Conservation (phyloP, 2,888 invertebrate genomes). For the Netelia melanura region DNA sequence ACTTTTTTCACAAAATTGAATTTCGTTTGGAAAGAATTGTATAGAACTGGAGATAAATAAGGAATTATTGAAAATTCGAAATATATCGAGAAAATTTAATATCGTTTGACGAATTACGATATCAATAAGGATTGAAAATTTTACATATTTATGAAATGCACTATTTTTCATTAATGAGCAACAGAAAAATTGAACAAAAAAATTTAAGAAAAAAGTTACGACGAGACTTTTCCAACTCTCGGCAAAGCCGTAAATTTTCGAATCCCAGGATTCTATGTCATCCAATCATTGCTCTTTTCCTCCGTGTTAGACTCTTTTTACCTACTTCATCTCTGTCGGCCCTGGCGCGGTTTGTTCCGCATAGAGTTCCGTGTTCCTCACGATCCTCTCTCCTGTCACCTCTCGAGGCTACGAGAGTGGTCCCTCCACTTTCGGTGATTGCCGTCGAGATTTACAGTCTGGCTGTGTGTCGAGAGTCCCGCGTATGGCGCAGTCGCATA, state of each 20-base stretch:
- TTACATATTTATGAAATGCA: too few species aligned
- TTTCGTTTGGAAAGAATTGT: too few species aligned
- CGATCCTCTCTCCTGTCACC: conserved; percentile 61
- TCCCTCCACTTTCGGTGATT: conserved; percentile 81
- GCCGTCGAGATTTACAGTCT: conserved; percentile 80
- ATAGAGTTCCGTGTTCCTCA: conserved; percentile 38
- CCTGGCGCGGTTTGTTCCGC: conserved; percentile 73
- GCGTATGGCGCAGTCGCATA: conserved; percentile 58
- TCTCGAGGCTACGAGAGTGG: conserved; percentile 67
- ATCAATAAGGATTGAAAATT: too few species aligned
- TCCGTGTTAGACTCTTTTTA: conserved; percentile 43
- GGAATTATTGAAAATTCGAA: too few species aligned
- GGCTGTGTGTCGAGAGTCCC: conserved; percentile 60
- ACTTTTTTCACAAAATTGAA: too few species aligned
- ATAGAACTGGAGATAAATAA: too few species aligned
- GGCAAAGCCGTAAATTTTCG: conserved; percentile 4
- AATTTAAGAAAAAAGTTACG: too few species aligned
- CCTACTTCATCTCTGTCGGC: conserved; percentile 67
- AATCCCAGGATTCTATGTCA: conserved; percentile 20
- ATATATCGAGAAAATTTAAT: too few species aligned
- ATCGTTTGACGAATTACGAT: too few species aligned
- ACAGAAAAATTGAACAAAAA: too few species aligned
- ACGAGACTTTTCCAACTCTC: too few species aligned
- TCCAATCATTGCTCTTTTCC: conserved; percentile 53
- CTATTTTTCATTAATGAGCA: too few species aligned